Percentiles rank a stretch among this genome's conserved stretches.
phyloP scores from a whole-genome alignment of 2,888 invertebrate genomes.

The Clistopyga incitator region DNA sequence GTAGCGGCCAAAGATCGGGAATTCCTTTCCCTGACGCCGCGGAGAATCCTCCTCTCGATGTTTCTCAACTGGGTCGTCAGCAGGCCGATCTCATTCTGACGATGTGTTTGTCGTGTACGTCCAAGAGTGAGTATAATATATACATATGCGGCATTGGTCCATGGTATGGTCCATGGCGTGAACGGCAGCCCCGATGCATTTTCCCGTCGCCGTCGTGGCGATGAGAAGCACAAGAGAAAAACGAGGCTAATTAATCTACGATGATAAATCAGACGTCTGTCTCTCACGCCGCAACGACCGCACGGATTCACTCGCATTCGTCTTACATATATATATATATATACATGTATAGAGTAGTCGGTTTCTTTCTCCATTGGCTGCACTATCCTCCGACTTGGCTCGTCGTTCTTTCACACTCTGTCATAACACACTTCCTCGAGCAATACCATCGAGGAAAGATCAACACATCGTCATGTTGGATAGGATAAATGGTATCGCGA shows the following conservation, averaged over 20 bases:
- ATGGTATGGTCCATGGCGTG: conserved; percentile 58
- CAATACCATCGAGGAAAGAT: conserved; percentile 6
- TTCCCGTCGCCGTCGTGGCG: conserved; percentile 66
- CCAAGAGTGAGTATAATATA: conserved; percentile 15
- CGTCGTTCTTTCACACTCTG: conserved; percentile 42
- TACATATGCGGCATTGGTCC: conserved; percentile 7
- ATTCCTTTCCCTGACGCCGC: conserved; percentile 92
- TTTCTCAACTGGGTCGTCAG: conserved; percentile 91
- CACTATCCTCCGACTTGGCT: conserved; percentile 2
- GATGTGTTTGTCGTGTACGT: conserved; percentile 39
- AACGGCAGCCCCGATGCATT: conserved; percentile 61
- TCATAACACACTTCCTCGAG: conserved; percentile 20
- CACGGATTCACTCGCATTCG: conserved; percentile 36
- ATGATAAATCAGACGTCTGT: conserved; percentile 70
- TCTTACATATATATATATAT: too few relatives aligned
- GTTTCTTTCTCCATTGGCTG: not conserved
- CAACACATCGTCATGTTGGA: not conserved
- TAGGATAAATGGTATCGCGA: not conserved
- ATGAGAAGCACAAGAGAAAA: conserved; percentile 63
- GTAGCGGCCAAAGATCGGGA: conserved; percentile 88
- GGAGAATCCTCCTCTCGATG: conserved; percentile 91
- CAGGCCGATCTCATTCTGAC: conserved; percentile 81
- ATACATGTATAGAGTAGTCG: too few relatives aligned
- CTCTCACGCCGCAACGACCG: conserved; percentile 60
- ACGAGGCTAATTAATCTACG: conserved; percentile 72